Evolutionary conservation across 1,140 invertebrate genomes (phyloP).

Genomic region (Tetramorium parvispinum): DNA sequence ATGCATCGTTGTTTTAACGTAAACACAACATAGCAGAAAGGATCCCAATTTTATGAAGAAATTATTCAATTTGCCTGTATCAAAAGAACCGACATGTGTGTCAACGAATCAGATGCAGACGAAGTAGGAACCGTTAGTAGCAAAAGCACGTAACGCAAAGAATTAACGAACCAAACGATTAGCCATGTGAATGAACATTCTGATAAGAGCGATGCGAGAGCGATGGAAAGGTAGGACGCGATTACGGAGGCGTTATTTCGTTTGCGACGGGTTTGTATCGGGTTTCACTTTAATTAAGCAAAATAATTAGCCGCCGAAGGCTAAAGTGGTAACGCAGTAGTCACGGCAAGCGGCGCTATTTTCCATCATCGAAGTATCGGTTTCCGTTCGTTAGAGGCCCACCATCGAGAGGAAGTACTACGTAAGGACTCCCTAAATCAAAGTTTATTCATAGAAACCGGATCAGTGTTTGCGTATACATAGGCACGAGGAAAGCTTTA

Average conservation of each 20-base stretch:
- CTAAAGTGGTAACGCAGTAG: conserved; percentile 21
- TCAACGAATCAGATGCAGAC: neutral
- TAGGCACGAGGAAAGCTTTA: neutral
- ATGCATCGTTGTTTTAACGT: neutral
- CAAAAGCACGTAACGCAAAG: neutral
- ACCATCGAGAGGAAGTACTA: neutral
- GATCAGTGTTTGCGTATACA: neutral
- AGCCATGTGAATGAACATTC: conserved; percentile 62
- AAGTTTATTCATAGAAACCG: conserved; percentile 47
- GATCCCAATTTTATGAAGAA: conserved; percentile 7
- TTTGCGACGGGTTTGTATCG: conserved; percentile 66
- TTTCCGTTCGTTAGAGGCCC: conserved; percentile 16
- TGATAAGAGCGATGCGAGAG: conserved; percentile 42
- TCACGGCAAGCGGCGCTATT: conserved; percentile 62
- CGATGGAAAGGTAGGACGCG: conserved; percentile 26
- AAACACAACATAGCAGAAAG: neutral
- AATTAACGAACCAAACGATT: conserved; percentile 67
- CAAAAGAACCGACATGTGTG: neutral
- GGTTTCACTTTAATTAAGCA: conserved; percentile 74
- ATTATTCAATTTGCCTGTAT: conserved; percentile 18
- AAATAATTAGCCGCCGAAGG: conserved; percentile 74
- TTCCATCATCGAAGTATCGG: conserved; percentile 51
- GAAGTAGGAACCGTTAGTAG: neutral
- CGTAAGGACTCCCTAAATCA: conserved; percentile 63
- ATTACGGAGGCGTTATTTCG: conserved; percentile 71